A percentile compares a stretch with the other conserved stretches of the same genome.
These are phyloP conservation scores for Rhodinocichla rosea DNA, from an alignment of 2,113 vertebrate species.

Conservation along the genomic window DNA sequence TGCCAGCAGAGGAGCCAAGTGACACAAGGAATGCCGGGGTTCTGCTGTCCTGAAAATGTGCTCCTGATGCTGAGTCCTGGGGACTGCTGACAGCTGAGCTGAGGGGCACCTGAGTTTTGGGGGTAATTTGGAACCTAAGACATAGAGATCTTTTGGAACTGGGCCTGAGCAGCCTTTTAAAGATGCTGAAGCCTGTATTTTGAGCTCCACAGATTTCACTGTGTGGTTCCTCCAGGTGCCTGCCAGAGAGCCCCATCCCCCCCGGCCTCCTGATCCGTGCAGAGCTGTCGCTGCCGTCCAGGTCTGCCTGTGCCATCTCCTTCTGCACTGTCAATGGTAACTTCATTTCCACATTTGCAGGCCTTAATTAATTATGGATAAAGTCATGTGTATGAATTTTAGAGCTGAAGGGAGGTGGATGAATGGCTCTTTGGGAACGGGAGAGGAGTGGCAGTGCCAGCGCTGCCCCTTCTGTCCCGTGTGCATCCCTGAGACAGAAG, in stretches of 20 bases:
- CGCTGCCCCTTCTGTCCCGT: not conserved
- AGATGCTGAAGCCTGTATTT: not conserved
- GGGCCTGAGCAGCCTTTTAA: not conserved
- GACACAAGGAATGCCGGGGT: not conserved
- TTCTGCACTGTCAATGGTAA: not conserved
- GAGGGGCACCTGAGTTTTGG: not conserved
- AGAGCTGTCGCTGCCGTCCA: not conserved
- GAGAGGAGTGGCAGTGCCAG: not conserved
- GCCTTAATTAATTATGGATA: conserved; percentile 13
- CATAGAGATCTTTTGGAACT: not conserved
- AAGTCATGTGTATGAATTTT: not conserved
- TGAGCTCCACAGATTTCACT: not conserved
- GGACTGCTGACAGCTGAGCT: not conserved
- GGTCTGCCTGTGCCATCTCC: not conserved
- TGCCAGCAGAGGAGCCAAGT: not conserved
- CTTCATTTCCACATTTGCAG: conserved; percentile 35
- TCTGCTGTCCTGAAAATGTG: not conserved
- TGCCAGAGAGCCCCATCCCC: not conserved
- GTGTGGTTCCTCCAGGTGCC: not conserved
- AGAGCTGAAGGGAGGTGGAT: not conserved
- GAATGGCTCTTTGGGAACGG: not conserved
- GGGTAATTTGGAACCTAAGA: not conserved
- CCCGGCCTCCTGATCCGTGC: not conserved
- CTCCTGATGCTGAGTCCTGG: not conserved
- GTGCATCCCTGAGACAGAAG: not conserved